Conservation (phyloP, 2,888 invertebrate genomes). For the Tiphia femorata region DNA sequence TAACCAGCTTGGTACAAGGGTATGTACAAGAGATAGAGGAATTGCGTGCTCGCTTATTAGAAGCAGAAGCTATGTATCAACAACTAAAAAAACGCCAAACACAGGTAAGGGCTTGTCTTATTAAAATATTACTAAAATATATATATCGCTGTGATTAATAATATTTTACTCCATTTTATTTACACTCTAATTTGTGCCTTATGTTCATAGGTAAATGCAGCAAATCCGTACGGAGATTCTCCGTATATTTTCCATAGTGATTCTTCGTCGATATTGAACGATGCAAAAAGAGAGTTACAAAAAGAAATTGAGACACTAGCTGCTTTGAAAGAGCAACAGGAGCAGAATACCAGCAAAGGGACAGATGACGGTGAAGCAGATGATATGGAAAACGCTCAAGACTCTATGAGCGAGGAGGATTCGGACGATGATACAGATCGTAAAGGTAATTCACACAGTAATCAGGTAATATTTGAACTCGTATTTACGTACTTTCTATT, state of each 20-base stretch:
- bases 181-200: constrained; percentile 1
- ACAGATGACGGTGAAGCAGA: constrained; percentile 71
- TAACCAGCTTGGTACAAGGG: constrained; percentile 81
- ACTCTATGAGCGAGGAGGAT: constrained; percentile 73
- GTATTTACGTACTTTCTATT: neutral
- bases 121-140: constrained; percentile 8
- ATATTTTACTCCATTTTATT: neutral
- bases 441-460: constrained; percentile 68
- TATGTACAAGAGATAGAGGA: constrained; percentile 95
- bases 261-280: constrained; percentile 75
- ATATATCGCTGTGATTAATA: neutral
- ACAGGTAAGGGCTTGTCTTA: constrained; percentile 46
- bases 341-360: constrained; percentile 65
- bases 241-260: constrained; percentile 75
- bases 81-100: constrained; percentile 73
- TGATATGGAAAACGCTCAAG: constrained; percentile 73
- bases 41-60: constrained; percentile 87
- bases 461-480: neutral
- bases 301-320: constrained; percentile 75
- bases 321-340: constrained; percentile 59
- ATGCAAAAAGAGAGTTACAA: constrained; percentile 85
- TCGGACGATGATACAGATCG: constrained; percentile 73
- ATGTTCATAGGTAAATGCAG: constrained; percentile 57
- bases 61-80: constrained; percentile 86
- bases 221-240: constrained; percentile 68